These are phyloP conservation scores for Anthrax anthrax DNA, from an alignment of 2,888 invertebrate genomes.

Conservation along the genomic window DNA sequence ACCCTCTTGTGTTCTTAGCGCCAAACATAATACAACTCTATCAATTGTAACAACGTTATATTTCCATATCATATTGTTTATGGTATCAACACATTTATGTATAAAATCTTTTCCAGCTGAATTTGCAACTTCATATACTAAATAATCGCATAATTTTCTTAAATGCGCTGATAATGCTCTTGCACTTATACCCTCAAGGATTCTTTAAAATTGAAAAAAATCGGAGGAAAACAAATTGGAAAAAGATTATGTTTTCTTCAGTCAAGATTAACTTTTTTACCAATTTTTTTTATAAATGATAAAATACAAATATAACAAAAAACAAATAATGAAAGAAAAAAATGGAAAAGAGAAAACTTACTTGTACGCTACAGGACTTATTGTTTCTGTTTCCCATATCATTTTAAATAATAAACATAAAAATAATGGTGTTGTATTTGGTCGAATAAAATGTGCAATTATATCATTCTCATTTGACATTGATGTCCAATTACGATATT, in stretches of 20 bases:
- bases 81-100: slow-evolving; percentile 86
- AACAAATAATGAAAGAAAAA: too few relatives aligned
- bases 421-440: slow-evolving; percentile 83
- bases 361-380: slow-evolving; percentile 93
- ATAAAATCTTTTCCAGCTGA: slow-evolving; percentile 79
- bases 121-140: slow-evolving; percentile 84
- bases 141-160: slow-evolving; percentile 86
- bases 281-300: neutral
- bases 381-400: slow-evolving; percentile 84
- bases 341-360: slow-evolving; percentile 36
- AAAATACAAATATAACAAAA: neutral
- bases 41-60: slow-evolving; percentile 94
- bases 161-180: slow-evolving; percentile 81
- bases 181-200: slow-evolving; percentile 85
- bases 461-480: slow-evolving; percentile 96
- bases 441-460: slow-evolving; percentile 86
- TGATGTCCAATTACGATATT: slow-evolving; percentile 90
- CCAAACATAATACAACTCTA: slow-evolving; percentile 78
- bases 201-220: slow-evolving; percentile 49
- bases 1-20: slow-evolving; percentile 78
- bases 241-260: neutral
- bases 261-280: too few relatives aligned
- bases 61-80: slow-evolving; percentile 96
- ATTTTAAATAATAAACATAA: slow-evolving; percentile 90
- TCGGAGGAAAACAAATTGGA: neutral